Conservation (phyloP, 2,888 invertebrate genomes). For the Ochropleura plecta region DNA sequence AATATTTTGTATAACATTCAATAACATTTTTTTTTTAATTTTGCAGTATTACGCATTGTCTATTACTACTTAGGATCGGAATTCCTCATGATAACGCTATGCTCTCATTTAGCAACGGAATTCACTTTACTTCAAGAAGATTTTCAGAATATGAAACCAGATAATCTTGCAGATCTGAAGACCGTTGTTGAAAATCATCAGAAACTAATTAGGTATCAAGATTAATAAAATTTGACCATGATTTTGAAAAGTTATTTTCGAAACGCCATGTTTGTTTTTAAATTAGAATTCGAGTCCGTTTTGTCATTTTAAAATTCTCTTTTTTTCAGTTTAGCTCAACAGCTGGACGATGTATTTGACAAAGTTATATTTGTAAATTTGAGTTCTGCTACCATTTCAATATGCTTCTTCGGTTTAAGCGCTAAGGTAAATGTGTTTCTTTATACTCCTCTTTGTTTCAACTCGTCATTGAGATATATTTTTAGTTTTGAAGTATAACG, state of each 20-base stretch:
- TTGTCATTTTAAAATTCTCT: background rate
- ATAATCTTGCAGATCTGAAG: conserved; percentile 30
- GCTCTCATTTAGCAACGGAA: conserved; percentile 74
- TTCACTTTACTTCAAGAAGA: conserved; percentile 77
- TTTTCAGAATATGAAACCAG: conserved; percentile 65
- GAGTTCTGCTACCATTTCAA: conserved; percentile 70
- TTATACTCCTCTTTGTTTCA: too few species aligned
- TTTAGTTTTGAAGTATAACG: too few species aligned
- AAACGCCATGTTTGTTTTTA: background rate
- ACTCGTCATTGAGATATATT: too few species aligned
- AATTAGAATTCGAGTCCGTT: background rate
- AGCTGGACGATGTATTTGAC: conserved; percentile 75
- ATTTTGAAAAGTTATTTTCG: background rate
- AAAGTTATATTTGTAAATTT: conserved; percentile 77
- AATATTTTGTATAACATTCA: too few species aligned
- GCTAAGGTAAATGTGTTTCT: conserved; percentile 69
- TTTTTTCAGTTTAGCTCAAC: conserved; percentile 69
- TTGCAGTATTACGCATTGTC: conserved; percentile 74
- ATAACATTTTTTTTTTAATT: background rate
- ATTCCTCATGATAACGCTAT: conserved; percentile 75
- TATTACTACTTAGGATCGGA: conserved; percentile 74
- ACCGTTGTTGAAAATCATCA: conserved; percentile 74
- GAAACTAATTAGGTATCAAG: conserved; percentile 71
- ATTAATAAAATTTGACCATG: too few species aligned
- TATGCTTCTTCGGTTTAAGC: conserved; percentile 78